Evolutionary conservation across 2,888 invertebrate species (phyloP), one percentile per base, ranked within the genome.

Genomic region (Osmoderma eremita): DNA sequence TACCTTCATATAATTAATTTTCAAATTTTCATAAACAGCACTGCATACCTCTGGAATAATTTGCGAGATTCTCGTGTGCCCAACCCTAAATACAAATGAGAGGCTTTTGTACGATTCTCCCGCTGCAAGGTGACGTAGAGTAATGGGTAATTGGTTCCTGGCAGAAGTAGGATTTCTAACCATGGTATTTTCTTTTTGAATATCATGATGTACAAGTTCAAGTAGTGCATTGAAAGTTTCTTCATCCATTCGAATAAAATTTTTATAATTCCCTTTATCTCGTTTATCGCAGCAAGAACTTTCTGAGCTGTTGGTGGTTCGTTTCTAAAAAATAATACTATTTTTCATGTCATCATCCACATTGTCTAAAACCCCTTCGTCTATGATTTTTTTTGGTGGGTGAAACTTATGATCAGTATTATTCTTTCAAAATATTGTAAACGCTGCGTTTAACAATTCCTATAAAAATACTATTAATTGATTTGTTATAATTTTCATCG

Each of bases 61-160:
- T 42, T 42, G 42, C 17, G 42, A 42, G 13, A 42, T 42, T 42
- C n/a, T 42, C 5, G 42, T n/a, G 15, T 48, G 45, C 8, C 45
- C 45, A 15, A 48, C 45, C 17, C 45, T 48, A 48, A 10, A 17
- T 10, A 3, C 15, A 17, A 48, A 48, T 17, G 13, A 48, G 17
- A 48, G 15, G 3, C 45, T 48, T 48, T 48, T 48, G 17, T 48
- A 48, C 10, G 17, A 48, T 48, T 48, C 45, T 48, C 17, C 17
- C 8, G 15, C 13, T 3, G 45, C 45, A 48, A 48, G 17, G 15
- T 48, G 17, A 48, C 45, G 17, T 15, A 48, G 17, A 15, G 45
- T 48, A 8, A 48, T 48, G 17, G 3, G 15, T 17, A 48, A 3
- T 17, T 17, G 17, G 8, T 48, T 17, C 17, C 45, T 48, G 17